Percentiles rank a stretch among this genome's conserved stretches.
These are phyloP conservation scores for Esox masquinongy DNA, from an alignment of 2,797 vertebrate genomes.

Conservation along the genomic window DNA sequence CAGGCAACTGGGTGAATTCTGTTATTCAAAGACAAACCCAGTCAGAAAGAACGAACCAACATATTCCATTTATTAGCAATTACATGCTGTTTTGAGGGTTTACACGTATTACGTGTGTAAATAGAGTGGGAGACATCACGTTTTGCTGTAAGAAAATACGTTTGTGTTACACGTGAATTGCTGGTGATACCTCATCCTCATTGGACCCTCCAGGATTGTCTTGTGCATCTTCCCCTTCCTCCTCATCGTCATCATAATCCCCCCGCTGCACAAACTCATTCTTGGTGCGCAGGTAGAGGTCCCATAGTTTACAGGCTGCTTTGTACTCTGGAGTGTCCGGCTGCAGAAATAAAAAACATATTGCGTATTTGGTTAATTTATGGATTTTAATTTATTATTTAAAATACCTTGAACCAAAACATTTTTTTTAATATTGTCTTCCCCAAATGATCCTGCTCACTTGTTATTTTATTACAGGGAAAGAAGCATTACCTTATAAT, in stretches of 20 bases:
- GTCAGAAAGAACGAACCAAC: not conserved
- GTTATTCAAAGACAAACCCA: constrained; percentile 18
- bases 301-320: constrained; percentile 97
- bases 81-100: not conserved
- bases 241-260: constrained; percentile 93
- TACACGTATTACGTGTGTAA: not conserved
- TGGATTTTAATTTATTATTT: not conserved
- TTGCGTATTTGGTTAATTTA: not conserved
- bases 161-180: not conserved
- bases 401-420: not conserved
- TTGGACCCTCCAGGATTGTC: constrained; percentile 83
- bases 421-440: not conserved
- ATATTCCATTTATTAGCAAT: not conserved
- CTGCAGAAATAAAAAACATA: constrained; percentile 60
- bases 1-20: constrained; percentile 85
- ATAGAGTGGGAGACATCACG: not conserved
- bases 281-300: constrained; percentile 94
- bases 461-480: not conserved
- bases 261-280: constrained; percentile 97
- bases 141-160: not conserved
- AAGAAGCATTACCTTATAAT: constrained; percentile 87
- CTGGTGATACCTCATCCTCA: constrained; percentile 81
- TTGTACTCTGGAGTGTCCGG: constrained; percentile 92
- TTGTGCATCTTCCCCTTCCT: constrained; percentile 85
- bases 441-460: not conserved